Evolutionary conservation across 2,888 invertebrate genomes (phyloP), one percentile per base, ranked within the genome.

Genomic region (Papilio gigon): DNA sequence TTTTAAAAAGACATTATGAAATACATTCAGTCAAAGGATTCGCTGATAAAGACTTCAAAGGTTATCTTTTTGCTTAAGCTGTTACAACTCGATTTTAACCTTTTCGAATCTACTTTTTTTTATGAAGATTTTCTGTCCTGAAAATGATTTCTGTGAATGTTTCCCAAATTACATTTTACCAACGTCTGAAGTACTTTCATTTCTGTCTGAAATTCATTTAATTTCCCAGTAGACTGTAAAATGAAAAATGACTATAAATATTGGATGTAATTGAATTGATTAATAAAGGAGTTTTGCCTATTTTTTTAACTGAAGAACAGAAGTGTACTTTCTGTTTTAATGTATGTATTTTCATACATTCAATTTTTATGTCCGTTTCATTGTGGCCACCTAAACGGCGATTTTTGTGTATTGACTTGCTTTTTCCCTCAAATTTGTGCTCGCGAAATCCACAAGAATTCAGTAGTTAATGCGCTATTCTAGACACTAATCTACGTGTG

Each of bases 151-250:
- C 30, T 56, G 53, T 56, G 30, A 56, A 56, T 56, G 30, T 30
- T 56, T 56, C 30, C 53, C 53, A 17, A 56, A 56, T 56, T 56
- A 56, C 53, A 56, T 53, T 37, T 37, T 20, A 25, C 37, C 53
- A 12, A 27, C 20, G 20, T 44, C 37, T 64, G 14, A n/a, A 35
- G 37, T 35, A 53, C 27, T 27, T 56, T 56, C 53, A 17, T 30
- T 53, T 8, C n/a, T 50, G 37, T n/a, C 14, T 22, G 27, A 64
- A 37, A 56, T 25, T 30, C 53, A 2, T 30, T n/a, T 22, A 56
- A 64, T 64, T 56, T 64, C 64, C 64, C 53, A 40, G 64, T 33
- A 64, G 53, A 25, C 53, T 56, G 11, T 40, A 0, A 40, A 50
- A 42, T 47, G 20, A 33, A 62, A 30, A 61, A 30, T 40, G 4